Evolutionary conservation across 2,888 invertebrate species (phyloP).

Genomic region (Trichopria drosophilae): DNA sequence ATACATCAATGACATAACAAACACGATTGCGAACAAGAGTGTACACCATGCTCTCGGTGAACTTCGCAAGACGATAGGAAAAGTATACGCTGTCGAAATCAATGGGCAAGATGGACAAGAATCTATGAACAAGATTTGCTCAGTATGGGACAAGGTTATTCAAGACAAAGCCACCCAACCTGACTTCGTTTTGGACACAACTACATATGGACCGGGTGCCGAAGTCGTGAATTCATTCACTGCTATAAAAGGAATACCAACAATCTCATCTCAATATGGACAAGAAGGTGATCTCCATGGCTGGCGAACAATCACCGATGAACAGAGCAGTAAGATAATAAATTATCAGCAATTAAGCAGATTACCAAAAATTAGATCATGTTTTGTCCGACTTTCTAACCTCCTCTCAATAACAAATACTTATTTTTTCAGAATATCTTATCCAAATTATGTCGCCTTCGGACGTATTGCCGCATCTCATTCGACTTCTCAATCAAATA

Average conservation of each 20-base stretch:
- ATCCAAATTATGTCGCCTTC: constrained; percentile 85
- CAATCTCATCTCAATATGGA: constrained; percentile 83
- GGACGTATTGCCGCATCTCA: constrained; percentile 80
- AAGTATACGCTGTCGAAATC: constrained; percentile 42
- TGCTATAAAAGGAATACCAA: constrained; percentile 77
- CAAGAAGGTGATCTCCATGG: constrained; percentile 76
- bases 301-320: constrained; percentile 74
- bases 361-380: no score
- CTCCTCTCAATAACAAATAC: no score
- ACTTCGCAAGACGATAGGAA: constrained; percentile 43
- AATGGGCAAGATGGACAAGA: constrained; percentile 43
- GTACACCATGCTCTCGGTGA: constrained; percentile 46
- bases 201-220: constrained; percentile 77
- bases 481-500: constrained; percentile 70
- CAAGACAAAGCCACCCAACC: constrained; percentile 69
- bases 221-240: constrained; percentile 86
- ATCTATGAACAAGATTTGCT: constrained; percentile 45
- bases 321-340: constrained; percentile 60
- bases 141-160: constrained; percentile 44
- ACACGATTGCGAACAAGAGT: constrained; percentile 50
- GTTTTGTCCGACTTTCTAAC: no score
- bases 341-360: no score
- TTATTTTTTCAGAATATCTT: constrained; percentile 75
- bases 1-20: constrained; percentile 47
- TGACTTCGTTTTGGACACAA: constrained; percentile 80